Percentiles rank a stretch among this genome's conserved stretches.
These are phyloP conservation scores for Lytechinus variegatus DNA, from an alignment of 35 echinoderm and acorn worm genomes.

Conservation along the genomic window DNA sequence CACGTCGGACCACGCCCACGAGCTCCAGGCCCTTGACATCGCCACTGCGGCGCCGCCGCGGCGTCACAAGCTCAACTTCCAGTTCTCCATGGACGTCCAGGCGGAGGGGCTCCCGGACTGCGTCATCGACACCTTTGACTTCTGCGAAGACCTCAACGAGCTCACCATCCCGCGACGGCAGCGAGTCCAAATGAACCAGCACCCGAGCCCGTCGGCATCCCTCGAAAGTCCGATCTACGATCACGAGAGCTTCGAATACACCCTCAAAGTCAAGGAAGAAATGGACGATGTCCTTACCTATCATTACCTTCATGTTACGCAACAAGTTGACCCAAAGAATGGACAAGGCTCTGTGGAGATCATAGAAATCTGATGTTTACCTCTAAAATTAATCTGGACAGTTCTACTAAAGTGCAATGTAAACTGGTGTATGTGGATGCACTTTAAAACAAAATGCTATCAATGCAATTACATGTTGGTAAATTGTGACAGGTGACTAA, in stretches of 20 bases:
- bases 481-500: background rate
- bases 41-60: background rate
- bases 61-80: slow-evolving; percentile 58
- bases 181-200: background rate
- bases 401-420: background rate
- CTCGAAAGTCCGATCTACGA: background rate
- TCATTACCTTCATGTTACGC: slow-evolving; percentile 52
- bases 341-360: slow-evolving; percentile 15
- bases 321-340: slow-evolving; percentile 20
- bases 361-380: background rate
- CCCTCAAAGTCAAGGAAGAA: slow-evolving; percentile 24
- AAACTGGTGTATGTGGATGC: background rate
- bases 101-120: slow-evolving; percentile 51
- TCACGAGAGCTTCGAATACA: slow-evolving; percentile 55
- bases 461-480: background rate
- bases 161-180: background rate
- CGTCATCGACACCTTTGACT: slow-evolving; percentile 52
- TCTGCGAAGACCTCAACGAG: slow-evolving; percentile 53
- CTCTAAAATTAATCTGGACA: background rate
- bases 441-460: background rate
- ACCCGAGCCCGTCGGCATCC: background rate
- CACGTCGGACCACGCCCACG: slow-evolving; percentile 33
- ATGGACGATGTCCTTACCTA: slow-evolving; percentile 22
- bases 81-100: slow-evolving; percentile 54
- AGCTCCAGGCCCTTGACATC: slow-evolving; percentile 50